A percentile compares a stretch with the other conserved stretches of the same genome.
phyloP scores from a whole-genome alignment of 2,888 invertebrate species.

The Archips xylosteana region DNA sequence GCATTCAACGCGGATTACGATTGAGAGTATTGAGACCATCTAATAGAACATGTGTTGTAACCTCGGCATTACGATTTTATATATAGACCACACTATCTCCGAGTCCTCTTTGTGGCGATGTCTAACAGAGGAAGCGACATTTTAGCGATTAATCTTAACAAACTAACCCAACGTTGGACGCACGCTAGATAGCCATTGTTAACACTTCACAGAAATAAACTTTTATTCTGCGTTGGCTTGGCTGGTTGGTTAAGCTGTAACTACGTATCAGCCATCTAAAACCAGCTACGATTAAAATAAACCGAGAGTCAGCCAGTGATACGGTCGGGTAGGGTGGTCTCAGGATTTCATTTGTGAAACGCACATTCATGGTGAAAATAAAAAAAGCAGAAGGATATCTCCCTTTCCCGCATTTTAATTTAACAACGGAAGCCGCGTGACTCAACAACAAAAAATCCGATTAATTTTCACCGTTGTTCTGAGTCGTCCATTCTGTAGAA shows the following conservation, averaged over 20 bases:
- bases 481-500: conserved; percentile 61
- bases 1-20: conserved; percentile 60
- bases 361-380: conserved; percentile 53
- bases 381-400: conserved; percentile 71
- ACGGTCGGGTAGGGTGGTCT: conserved; percentile 59
- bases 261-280: conserved; percentile 40
- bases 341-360: conserved; percentile 55
- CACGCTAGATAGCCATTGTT: conserved; percentile 25
- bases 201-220: conserved; percentile 19
- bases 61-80: conserved; percentile 39
- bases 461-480: conserved; percentile 73
- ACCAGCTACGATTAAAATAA: conserved; percentile 43
- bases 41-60: conserved; percentile 43
- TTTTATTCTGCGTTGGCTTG: conserved; percentile 11
- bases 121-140: conserved; percentile 21
- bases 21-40: conserved; percentile 52
- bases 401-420: conserved; percentile 74
- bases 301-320: conserved; percentile 52
- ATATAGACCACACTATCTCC: conserved; percentile 34
- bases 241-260: conserved; percentile 27
- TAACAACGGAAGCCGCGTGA: conserved; percentile 82
- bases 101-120: conserved; percentile 30
- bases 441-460: conserved; percentile 76
- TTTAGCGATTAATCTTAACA: conserved; percentile 34
- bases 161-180: conserved; percentile 11